Conservation (phyloP, 2,113 vertebrate species). For the Propithecus coquereli region DNA sequence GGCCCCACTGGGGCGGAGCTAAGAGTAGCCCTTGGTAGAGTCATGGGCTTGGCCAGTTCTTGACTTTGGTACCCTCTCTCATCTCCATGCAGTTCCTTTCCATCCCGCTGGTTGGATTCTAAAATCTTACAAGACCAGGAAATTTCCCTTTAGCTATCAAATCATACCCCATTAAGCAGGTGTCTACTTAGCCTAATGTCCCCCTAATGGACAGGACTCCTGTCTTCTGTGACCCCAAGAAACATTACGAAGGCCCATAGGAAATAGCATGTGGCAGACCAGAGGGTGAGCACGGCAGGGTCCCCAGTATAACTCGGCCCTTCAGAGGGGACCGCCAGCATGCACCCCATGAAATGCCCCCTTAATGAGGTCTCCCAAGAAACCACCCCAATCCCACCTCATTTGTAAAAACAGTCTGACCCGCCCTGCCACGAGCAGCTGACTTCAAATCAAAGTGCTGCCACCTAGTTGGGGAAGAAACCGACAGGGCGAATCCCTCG, state of each 20-base stretch:
- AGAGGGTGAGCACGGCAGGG: neutral
- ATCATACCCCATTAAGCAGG: neutral
- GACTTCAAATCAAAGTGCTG: neutral
- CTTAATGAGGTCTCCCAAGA: neutral
- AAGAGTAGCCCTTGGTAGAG: neutral
- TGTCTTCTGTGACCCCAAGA: neutral
- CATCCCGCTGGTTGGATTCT: neutral
- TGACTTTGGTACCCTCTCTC: neutral
- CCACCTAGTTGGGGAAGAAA: neutral
- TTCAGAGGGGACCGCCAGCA: neutral
- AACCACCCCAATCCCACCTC: neutral
- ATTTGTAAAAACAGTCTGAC: neutral
- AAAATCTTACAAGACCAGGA: neutral
- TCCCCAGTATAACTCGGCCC: neutral
- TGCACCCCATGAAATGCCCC: accelerated
- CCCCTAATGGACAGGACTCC: neutral
- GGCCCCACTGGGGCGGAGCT: neutral
- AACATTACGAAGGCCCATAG: neutral
- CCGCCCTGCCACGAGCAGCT: neutral
- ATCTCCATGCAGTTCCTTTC: neutral
- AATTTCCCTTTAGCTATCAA: neutral
- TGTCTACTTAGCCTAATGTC: neutral
- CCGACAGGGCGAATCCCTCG: neutral
- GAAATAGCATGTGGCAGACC: neutral
- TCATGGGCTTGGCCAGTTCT: accelerated